Evolutionary conservation across 1,140 invertebrate genomes (phyloP).

Genomic region (Zaprionus taronus): DNA sequence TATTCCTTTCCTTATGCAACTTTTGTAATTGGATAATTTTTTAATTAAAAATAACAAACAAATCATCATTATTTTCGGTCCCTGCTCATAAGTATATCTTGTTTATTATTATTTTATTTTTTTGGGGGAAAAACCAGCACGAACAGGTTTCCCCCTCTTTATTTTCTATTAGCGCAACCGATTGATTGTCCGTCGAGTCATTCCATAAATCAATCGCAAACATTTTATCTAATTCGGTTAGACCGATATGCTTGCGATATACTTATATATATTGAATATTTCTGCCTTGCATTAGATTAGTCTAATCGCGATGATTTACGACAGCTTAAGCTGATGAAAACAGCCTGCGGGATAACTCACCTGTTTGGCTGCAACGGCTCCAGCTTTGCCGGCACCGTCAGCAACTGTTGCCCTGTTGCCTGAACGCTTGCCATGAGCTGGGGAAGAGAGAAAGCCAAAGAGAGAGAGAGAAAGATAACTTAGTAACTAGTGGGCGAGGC

Average conservation of each 20-base stretch:
- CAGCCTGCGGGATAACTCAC: conserved; percentile 31
- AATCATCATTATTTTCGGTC: no score
- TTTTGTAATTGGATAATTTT: no score
- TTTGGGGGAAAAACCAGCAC: background rate
- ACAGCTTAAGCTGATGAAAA: conserved; percentile 9
- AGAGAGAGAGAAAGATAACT: background rate
- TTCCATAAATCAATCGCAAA: conserved; percentile 17
- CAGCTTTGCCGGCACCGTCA: conserved; percentile 10
- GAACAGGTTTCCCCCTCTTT: background rate
- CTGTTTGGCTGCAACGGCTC: conserved; percentile 54
- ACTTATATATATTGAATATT: conserved; percentile 3
- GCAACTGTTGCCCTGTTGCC: conserved; percentile 32
- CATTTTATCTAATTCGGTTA: conserved; percentile 30
- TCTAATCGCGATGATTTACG: conserved; percentile 29
- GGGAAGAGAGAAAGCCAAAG: background rate
- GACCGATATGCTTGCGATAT: conserved; percentile 1
- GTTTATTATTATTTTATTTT: background rate
- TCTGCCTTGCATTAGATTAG: conserved; percentile 35
- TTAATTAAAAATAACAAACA: no score
- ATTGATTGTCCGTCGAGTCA: conserved; percentile 8
- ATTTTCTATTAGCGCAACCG: background rate
- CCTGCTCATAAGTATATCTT: background rate
- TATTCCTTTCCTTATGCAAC: no score
- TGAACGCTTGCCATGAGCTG: conserved; percentile 80
- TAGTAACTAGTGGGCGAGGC: background rate